Evolutionary conservation across 2,797 vertebrate species (phyloP), one percentile per base, ranked within the genome.

Genomic region (Gymnodraco acuticeps): DNA sequence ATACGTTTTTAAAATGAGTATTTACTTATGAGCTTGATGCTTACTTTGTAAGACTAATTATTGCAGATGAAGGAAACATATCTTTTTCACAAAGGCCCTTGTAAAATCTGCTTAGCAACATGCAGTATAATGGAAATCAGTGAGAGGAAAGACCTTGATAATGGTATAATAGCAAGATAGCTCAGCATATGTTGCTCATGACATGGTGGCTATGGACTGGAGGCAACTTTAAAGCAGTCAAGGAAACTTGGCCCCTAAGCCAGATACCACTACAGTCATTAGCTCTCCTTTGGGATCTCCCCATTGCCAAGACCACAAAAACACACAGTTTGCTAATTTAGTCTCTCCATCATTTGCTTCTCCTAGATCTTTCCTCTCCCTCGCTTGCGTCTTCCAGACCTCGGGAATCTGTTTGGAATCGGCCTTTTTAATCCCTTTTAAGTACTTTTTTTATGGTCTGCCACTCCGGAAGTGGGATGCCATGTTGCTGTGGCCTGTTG

Each of bases 211-310:
- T 90, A 45, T 84, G 90, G 84, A 88, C 88, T 85, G 84, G 82
- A 91, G 82, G 84, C 85, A 89, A 87, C 88, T 90, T 92, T 78
- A 94, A 94, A 93, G 90, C 77, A 91, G 86, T 85, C 69, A 87
- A 91, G 92, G 92, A 95, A 95, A 95, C 89, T 94, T 89, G 89
- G 87, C 85, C 89, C 73, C 75, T 27, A 61, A 85, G 91, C 93
- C 94, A 94, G 91, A 91, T 88, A 89, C 92, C 90, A 74, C 90
- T 87, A 67, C 87, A 94, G 93, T 91, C 93, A 93, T 94, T 93
- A 93, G 92, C 80, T 90, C 85, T 88, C 85, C 84, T 89, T 80
- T 92, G 89, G 90, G 88, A 92, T 89, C 83, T 79, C 85, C 85
- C 82, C 82, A 87, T 73, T 84, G 85, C 91, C 89, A 93, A 85